Conservation (phyloP, 2,888 invertebrate genomes). For the Vesta saturnalis region DNA sequence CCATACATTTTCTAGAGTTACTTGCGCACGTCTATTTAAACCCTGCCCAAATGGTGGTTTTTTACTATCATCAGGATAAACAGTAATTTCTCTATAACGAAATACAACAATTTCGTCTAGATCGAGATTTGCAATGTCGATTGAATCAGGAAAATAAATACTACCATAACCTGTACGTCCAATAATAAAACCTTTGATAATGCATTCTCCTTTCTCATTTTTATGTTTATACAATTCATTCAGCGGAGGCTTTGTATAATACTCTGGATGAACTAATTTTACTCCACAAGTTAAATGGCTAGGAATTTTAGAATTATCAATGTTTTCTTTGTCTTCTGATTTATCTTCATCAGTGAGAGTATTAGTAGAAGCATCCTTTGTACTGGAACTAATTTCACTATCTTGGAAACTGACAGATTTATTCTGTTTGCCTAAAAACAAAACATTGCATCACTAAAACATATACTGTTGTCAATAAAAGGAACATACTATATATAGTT, state of each 20-base stretch:
- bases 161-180: slow-evolving; percentile 92
- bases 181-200: slow-evolving; percentile 87
- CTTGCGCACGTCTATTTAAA: slow-evolving; percentile 89
- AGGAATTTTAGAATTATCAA: not conserved
- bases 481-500: no score
- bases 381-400: not conserved
- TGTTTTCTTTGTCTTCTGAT: not conserved
- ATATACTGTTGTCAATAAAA: not conserved
- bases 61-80: slow-evolving; percentile 90
- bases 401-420: slow-evolving; percentile 29
- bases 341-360: not conserved
- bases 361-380: not conserved
- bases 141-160: slow-evolving; percentile 83
- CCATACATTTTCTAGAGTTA: slow-evolving; percentile 94
- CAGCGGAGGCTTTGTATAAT: slow-evolving; percentile 89
- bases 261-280: slow-evolving; percentile 79
- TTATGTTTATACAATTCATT: slow-evolving; percentile 81
- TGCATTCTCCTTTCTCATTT: slow-evolving; percentile 79
- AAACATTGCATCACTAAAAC: not conserved
- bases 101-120: slow-evolving; percentile 91
- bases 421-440: slow-evolving; percentile 12
- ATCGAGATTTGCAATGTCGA: slow-evolving; percentile 87
- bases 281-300: slow-evolving; percentile 71
- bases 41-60: slow-evolving; percentile 88
- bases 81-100: slow-evolving; percentile 91